A percentile compares a stretch with the other conserved stretches of the same genome.
Conservation (phyloP, 2,113 vertebrate genomes). For the Calonectris borealis region DNA sequence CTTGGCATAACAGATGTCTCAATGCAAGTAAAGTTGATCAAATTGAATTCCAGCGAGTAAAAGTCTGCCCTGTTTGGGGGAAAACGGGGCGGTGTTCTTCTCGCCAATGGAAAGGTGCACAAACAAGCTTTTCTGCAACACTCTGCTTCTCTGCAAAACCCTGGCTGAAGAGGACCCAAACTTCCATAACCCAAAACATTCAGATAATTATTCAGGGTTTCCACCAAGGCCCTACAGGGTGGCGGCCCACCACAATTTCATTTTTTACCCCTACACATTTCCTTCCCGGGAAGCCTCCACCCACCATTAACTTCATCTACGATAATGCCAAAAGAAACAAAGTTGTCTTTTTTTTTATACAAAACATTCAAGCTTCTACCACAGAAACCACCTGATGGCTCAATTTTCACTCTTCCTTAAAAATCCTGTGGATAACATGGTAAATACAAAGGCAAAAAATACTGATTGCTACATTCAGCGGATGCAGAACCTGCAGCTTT, state of each 20-base stretch:
- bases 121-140: background rate
- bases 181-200: conserved; percentile 7
- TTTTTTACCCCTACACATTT: conserved; percentile 63
- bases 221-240: conserved; percentile 44
- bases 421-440: background rate
- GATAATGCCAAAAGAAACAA: conserved; percentile 74
- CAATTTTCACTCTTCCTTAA: conserved; percentile 53
- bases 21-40: background rate
- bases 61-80: background rate
- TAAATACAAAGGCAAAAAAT: conserved; percentile 39
- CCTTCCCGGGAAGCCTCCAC: conserved; percentile 67
- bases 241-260: conserved; percentile 35
- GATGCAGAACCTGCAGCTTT: conserved; percentile 33
- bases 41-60: background rate
- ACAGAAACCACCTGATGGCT: conserved; percentile 58
- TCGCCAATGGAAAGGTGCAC: background rate
- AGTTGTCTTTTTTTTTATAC: conserved; percentile 14
- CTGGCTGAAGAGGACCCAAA: background rate
- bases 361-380: conserved; percentile 9
- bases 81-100: background rate
- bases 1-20: background rate
- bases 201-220: conserved; percentile 52
- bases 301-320: conserved; percentile 64
- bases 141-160: background rate
- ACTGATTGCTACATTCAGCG: background rate